Base-by-base conservation (phyloP, 2,113 vertebrate species). In the Spea bombifrons region DNA sequence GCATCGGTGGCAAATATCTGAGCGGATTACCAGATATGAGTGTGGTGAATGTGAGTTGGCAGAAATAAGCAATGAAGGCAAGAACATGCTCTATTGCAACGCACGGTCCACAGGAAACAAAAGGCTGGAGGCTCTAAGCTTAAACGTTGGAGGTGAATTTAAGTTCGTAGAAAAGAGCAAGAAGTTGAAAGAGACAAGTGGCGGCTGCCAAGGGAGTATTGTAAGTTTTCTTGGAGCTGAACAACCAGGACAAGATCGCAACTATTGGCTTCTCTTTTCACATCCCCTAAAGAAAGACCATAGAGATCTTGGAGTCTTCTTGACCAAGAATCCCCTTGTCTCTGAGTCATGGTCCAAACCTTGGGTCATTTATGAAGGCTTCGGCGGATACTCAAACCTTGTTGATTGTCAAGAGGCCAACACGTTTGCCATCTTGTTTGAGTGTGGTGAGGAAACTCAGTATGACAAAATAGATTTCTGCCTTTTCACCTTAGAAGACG, bases 121-220 rank as follows among this genome's bases (percentile, higher is more conserved):
- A 85, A 89, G 97, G 45, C 89, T 91, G 0, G 93, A 93, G 70
- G 94, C 96, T 0, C 46, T 95, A 30, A 96, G 95, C 69, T 5
- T 79, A 0, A 89, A 93, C 73, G 16, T 57, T 0, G 95, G 94
- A 3, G 46, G 83, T 46, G 80, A 17, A 3, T 98, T 98, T 47
- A 82, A 90, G 81, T 88, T 73, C 4, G 82, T 86, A 0, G 68
- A 53, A 61, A 69, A 75, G 8, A 93, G 88, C 64, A 8, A 0
- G 0, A 86, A 88, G 74, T 89, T 99, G 3, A 70, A 79, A 0
- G 96, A 99, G 17, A 86, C 90, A 0, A 65, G 4, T 1, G 69
- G 30, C 2, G 96, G 96, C 0, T 99, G 97, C 61, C 95, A 97
- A 45, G 97, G 97, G 50, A 98, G 96, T 53, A 88, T 98, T 44